A percentile compares a stretch with the other conserved stretches of the same genome.
Conservation (phyloP, 2,797 vertebrate species). For the Poecile montanus region DNA sequence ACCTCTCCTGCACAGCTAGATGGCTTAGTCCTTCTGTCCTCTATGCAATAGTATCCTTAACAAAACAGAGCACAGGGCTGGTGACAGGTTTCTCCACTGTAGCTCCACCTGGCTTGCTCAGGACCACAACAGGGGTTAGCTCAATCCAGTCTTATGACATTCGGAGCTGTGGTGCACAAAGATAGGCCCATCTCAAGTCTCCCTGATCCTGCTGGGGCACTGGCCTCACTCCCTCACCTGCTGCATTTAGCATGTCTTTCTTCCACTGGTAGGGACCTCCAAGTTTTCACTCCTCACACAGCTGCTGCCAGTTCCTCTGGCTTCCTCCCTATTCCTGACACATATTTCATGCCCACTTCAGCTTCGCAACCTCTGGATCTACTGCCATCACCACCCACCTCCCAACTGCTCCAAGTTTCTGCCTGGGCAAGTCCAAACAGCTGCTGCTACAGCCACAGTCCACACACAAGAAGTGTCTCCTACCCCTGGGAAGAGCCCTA, state of each 20-base stretch:
- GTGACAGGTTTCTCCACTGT: not conserved
- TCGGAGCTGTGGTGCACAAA: not conserved
- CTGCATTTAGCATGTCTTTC: fast-evolving
- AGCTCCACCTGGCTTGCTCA: not conserved
- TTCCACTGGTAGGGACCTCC: not conserved
- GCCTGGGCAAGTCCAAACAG: not conserved
- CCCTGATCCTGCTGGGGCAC: not conserved
- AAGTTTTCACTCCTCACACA: not conserved
- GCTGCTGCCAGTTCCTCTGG: not conserved
- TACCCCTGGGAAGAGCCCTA: not conserved
- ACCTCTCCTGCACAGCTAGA: not conserved
- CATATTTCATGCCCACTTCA: not conserved
- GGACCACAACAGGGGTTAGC: not conserved
- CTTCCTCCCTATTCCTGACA: not conserved
- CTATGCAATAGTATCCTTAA: not conserved
- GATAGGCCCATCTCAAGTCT: fast-evolving
- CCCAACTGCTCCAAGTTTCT: not conserved
- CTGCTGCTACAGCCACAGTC: not conserved
- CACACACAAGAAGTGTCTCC: not conserved
- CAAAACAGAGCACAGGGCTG: not conserved
- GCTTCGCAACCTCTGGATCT: not conserved
- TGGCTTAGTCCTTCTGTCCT: not conserved
- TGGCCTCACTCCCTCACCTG: not conserved
- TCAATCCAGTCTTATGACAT: fast-evolving
- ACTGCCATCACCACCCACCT: not conserved